These are phyloP conservation scores for Astreopora myriophthalma DNA, from an alignment of 64 coral and sea anemone species.

Conservation along the genomic window DNA sequence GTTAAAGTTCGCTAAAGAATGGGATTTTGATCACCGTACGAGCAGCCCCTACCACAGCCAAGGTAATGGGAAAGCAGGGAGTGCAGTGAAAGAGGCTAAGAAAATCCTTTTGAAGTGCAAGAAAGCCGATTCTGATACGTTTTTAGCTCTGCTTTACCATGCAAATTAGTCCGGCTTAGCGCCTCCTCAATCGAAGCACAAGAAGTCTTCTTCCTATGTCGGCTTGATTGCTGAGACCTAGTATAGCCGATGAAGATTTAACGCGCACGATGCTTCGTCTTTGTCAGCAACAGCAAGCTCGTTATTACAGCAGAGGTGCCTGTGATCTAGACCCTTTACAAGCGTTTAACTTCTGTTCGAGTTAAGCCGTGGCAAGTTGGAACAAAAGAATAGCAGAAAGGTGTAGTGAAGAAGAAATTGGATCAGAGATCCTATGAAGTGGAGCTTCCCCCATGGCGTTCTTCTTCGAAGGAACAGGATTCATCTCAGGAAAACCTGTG, in stretches of 20 bases:
- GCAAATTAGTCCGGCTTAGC: background rate
- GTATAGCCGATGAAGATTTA: background rate
- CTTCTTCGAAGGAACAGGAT: background rate
- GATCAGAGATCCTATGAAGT: background rate
- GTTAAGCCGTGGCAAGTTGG: no score
- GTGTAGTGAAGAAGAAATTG: background rate
- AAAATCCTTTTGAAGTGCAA: no score
- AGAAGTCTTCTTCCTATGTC: slow-evolving; percentile 9
- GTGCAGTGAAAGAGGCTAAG: no score
- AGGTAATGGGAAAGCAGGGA: no score
- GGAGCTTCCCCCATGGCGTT: background rate
- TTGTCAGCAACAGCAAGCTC: slow-evolving; percentile 13
- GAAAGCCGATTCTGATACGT: no score
- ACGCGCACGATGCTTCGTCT: background rate
- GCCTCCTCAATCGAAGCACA: background rate
- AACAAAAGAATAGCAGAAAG: no score
- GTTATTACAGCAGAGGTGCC: background rate
- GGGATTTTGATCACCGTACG: no score
- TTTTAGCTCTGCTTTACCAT: background rate
- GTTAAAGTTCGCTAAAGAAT: no score
- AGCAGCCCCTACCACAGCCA: no score
- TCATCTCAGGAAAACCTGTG: background rate
- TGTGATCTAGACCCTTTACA: background rate
- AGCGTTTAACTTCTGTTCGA: background rate
- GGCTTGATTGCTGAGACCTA: background rate